Conservation (phyloP, 2,797 vertebrate species). For the Bradypodion pumilum region DNA sequence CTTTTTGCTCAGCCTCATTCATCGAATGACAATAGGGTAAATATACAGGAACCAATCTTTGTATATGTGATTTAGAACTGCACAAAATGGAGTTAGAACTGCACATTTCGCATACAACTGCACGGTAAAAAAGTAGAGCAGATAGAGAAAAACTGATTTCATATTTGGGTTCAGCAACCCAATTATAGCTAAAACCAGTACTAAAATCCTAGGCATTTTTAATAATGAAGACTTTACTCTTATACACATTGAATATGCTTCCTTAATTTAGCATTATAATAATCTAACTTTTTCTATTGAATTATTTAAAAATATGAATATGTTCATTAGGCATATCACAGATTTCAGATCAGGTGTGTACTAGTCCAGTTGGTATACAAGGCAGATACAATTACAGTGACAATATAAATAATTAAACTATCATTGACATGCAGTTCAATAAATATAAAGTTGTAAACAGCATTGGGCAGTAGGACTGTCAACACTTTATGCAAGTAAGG, state of each 20-base stretch:
- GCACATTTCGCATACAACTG: too few relatives aligned
- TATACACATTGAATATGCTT: not conserved
- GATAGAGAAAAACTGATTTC: too few relatives aligned
- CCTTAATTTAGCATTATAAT: not conserved
- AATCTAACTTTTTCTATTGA: not conserved
- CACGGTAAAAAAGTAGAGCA: too few relatives aligned
- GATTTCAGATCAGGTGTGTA: conserved; percentile 12
- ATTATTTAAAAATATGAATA: not conserved
- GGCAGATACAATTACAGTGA: conserved; percentile 55
- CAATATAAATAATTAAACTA: conserved; percentile 72
- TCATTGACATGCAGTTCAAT: conserved; percentile 34
- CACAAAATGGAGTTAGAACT: too few relatives aligned
- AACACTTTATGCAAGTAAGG: conserved; percentile 15
- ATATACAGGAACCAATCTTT: too few relatives aligned
- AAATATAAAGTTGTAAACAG: conserved; percentile 40
- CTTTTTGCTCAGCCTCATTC: too few relatives aligned
- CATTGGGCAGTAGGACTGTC: not conserved
- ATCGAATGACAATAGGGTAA: too few relatives aligned
- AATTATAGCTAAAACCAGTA: too few relatives aligned
- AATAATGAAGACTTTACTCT: not conserved
- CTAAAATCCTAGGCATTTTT: too few relatives aligned
- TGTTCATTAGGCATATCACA: not conserved
- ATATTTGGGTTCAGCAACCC: too few relatives aligned
- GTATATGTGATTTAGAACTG: too few relatives aligned
- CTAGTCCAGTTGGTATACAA: conserved; percentile 54